Conservation (phyloP, 2,113 vertebrate genomes). For the Gallinago media region DNA sequence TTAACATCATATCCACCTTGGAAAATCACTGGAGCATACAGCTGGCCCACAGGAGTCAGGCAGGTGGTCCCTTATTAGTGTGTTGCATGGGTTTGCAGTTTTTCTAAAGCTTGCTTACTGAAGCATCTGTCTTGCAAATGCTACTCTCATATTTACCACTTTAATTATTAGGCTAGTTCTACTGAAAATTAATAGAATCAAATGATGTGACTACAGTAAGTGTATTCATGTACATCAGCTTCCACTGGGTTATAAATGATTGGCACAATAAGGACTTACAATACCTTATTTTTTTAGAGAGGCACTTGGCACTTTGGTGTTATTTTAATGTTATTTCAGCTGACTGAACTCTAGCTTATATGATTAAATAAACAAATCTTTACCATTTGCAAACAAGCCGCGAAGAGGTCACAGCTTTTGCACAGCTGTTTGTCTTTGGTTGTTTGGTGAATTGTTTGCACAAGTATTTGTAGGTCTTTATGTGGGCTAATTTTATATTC, state of each 20-base stretch:
- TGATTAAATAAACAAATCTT: not conserved
- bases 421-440: not conserved
- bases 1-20: conserved; percentile 16
- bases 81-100: not conserved
- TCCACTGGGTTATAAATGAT: not conserved
- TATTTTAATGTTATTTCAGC: not conserved
- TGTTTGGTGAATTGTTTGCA: not conserved
- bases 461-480: not conserved
- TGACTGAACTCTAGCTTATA: not conserved
- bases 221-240: not conserved
- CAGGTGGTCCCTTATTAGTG: not conserved
- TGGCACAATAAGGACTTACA: not conserved
- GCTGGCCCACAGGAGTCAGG: not conserved
- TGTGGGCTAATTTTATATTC: not conserved
- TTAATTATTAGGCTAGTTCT: not conserved
- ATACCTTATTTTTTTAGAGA: not conserved
- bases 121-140: not conserved
- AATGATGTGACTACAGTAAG: not conserved
- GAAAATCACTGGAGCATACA: not conserved
- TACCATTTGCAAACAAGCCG: not conserved
- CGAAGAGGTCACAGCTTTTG: not conserved
- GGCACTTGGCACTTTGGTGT: not conserved
- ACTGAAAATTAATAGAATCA: not conserved
- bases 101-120: not conserved
- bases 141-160: not conserved